Evolutionary conservation across 2,113 vertebrate genomes (phyloP).

Genomic region (human): GRCh38 chr14:102957001-102957500

Average conservation of each 20-base stretch:
- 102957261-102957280: accelerated
- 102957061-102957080: too few species aligned
- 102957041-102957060: too few species aligned
- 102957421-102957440: accelerated
- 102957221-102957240: too few species aligned
- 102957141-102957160: too few species aligned
- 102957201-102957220: too few species aligned
- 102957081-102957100: too few species aligned
- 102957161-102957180: too few species aligned
- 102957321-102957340: accelerated
- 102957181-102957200: too few species aligned
- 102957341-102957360: accelerated
- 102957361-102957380: accelerated
- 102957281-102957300: accelerated
- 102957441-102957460: neutral
- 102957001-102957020: too few species aligned
- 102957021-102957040: too few species aligned
- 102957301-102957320: accelerated
- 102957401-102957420: neutral
- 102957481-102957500: accelerated
- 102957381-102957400: accelerated
- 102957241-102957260: neutral
- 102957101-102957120: too few species aligned
- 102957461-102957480: neutral
- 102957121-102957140: too few species aligned